Conservation (phyloP, 2,113 vertebrate species). For the Ciconia stormi region DNA sequence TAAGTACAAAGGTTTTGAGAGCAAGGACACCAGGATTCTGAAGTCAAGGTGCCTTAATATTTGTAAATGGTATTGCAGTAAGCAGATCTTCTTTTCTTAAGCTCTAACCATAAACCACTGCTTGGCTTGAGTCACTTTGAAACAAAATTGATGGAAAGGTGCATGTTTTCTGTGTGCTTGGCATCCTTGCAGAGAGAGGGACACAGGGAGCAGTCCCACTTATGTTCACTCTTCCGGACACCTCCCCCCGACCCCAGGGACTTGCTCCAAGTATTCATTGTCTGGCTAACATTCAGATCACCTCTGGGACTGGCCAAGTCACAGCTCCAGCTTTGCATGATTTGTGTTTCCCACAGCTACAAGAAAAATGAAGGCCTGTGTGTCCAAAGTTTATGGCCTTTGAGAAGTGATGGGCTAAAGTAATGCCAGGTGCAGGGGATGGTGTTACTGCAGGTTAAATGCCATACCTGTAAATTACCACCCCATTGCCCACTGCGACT, state of each 20-base stretch:
- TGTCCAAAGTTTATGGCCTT: constrained; percentile 57
- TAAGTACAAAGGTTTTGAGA: constrained; percentile 31
- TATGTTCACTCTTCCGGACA: background rate
- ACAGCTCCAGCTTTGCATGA: constrained; percentile 51
- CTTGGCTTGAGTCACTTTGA: constrained; percentile 28
- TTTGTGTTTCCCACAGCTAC: constrained; percentile 51
- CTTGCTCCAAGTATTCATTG: background rate
- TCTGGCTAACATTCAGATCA: constrained; percentile 21
- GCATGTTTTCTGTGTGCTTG: background rate
- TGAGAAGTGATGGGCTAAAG: constrained; percentile 60
- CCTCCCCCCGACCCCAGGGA: background rate
- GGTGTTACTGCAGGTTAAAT: constrained; percentile 61
- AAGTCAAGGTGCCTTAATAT: constrained; percentile 25
- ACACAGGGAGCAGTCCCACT: background rate
- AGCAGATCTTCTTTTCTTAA: constrained; percentile 39
- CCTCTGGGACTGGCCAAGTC: constrained; percentile 27
- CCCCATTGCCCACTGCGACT: background rate
- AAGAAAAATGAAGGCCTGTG: constrained; percentile 50
- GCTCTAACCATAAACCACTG: constrained; percentile 47
- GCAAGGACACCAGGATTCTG: constrained; percentile 46
- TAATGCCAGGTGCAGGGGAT: constrained; percentile 44
- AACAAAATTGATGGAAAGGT: constrained; percentile 24
- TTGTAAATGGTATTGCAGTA: constrained; percentile 29
- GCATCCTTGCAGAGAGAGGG: background rate
- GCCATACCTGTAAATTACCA: constrained; percentile 58